Evolutionary conservation across 2,797 vertebrate species (phyloP).

Genomic region (Denticeps clupeoides): DNA sequence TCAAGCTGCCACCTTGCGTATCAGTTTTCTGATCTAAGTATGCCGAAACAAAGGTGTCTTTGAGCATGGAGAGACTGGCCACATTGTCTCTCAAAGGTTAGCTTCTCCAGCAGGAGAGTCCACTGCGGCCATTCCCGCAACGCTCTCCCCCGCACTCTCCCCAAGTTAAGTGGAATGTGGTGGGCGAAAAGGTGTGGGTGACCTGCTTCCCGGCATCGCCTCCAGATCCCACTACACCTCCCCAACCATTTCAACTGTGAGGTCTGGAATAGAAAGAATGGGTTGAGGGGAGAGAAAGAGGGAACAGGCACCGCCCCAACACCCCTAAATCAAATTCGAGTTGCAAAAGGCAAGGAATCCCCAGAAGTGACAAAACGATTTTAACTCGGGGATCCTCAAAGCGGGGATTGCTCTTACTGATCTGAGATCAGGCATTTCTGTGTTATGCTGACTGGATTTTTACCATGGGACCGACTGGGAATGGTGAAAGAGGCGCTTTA

Average conservation of each 20-base stretch:
- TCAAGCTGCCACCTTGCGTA: conserved; percentile 53
- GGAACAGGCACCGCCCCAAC: too few species aligned
- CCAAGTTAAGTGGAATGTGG: conserved; percentile 63
- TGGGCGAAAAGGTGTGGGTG: conserved; percentile 23
- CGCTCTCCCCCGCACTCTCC: conserved; percentile 50
- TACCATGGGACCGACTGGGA: too few species aligned
- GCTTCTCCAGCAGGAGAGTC: conserved; percentile 43
- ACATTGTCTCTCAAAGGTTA: conserved; percentile 73
- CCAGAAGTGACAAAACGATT: too few species aligned
- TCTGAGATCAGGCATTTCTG: too few species aligned
- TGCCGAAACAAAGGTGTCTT: conserved; percentile 65
- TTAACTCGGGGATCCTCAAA: too few species aligned
- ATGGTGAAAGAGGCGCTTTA: too few species aligned
- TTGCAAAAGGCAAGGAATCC: too few species aligned
- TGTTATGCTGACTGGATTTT: too few species aligned
- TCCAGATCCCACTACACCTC: conserved; percentile 10
- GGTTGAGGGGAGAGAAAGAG: not conserved
- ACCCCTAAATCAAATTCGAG: too few species aligned
- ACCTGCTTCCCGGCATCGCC: conserved; percentile 27
- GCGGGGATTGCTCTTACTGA: too few species aligned
- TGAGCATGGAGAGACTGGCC: conserved; percentile 64
- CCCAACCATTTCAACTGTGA: not conserved
- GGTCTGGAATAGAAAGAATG: not conserved
- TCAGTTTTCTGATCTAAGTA: conserved; percentile 66
- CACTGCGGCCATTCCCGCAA: conserved; percentile 44